Percentiles rank a stretch among this genome's conserved stretches.
Evolutionary conservation across 2,797 vertebrate genomes (phyloP).

Genomic region (Alauda arvensis): DNA sequence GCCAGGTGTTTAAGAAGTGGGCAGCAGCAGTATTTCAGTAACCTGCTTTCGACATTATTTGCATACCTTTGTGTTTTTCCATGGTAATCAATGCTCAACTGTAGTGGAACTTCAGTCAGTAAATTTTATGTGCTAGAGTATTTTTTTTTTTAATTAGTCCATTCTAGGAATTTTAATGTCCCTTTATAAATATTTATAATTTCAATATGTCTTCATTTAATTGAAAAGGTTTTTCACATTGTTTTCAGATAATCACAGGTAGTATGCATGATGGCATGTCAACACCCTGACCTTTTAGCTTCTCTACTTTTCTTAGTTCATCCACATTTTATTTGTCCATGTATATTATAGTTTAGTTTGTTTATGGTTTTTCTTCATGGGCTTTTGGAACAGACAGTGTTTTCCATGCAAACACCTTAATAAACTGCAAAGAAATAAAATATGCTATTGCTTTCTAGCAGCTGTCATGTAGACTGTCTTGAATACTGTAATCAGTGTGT

Average conservation of each 20-base stretch:
- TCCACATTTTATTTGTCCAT: slow-evolving; percentile 59
- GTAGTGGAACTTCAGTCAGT: neutral
- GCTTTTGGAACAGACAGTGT: neutral
- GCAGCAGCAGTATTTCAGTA: neutral
- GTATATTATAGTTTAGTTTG: slow-evolving; percentile 64
- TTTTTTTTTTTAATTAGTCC: slow-evolving; percentile 61
- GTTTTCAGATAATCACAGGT: slow-evolving; percentile 67
- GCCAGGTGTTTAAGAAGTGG: neutral
- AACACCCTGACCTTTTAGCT: slow-evolving; percentile 70
- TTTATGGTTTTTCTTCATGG: slow-evolving; percentile 43
- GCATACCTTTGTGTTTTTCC: slow-evolving; percentile 30
- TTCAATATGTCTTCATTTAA: slow-evolving; percentile 74
- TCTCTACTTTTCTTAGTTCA: slow-evolving; percentile 66
- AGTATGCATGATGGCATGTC: slow-evolving; percentile 62
- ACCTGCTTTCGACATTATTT: slow-evolving; percentile 25
- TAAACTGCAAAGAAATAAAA: slow-evolving; percentile 38
- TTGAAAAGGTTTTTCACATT: slow-evolving; percentile 65
- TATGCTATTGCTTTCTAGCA: neutral
- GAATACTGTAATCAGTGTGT: neutral
- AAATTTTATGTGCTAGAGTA: slow-evolving; percentile 55
- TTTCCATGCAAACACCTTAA: slow-evolving; percentile 50
- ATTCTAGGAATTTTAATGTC: slow-evolving; percentile 64
- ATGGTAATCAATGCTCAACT: neutral
- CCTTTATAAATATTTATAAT: slow-evolving; percentile 75
- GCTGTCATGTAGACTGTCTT: neutral